These are phyloP conservation scores for Archaeoteleia sp. DNA, from an alignment of 2,888 invertebrate species.

Conservation along the genomic window DNA sequence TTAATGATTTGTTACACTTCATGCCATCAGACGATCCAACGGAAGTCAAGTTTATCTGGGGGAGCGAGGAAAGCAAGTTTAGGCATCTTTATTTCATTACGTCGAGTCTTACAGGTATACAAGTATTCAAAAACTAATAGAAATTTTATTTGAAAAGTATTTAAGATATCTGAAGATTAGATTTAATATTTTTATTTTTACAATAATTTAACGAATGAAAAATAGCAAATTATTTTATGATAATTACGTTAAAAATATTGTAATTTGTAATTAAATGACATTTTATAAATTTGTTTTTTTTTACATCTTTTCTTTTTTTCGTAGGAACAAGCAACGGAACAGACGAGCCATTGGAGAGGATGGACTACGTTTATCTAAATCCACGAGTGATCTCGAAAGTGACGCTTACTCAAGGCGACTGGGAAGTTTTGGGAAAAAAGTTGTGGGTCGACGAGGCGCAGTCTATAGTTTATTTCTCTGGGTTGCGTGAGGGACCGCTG, in stretches of 20 bases:
- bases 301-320: too few relatives aligned
- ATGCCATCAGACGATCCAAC: slow-evolving; percentile 79
- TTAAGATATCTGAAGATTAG: too few relatives aligned
- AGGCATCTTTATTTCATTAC: slow-evolving; percentile 90
- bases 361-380: slow-evolving; percentile 76
- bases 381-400: slow-evolving; percentile 83
- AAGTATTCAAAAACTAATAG: slow-evolving; percentile 14
- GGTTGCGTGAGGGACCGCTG: slow-evolving; percentile 90
- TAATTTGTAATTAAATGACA: too few relatives aligned
- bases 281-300: too few relatives aligned
- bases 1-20: slow-evolving; percentile 92
- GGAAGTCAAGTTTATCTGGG: slow-evolving; percentile 87
- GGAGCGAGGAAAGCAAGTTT: slow-evolving; percentile 92
- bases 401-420: slow-evolving; percentile 91
- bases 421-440: slow-evolving; percentile 91
- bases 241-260: too few relatives aligned
- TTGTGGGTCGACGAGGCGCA: slow-evolving; percentile 90
- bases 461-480: slow-evolving; percentile 92
- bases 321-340: slow-evolving; percentile 78
- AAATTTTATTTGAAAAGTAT: too few relatives aligned
- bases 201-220: too few relatives aligned
- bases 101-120: slow-evolving; percentile 76
- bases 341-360: slow-evolving; percentile 75
- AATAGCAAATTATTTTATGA: too few relatives aligned
- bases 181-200: too few relatives aligned